Conservation (phyloP, 2,888 invertebrate species). For the Coenonympha glycerion region DNA sequence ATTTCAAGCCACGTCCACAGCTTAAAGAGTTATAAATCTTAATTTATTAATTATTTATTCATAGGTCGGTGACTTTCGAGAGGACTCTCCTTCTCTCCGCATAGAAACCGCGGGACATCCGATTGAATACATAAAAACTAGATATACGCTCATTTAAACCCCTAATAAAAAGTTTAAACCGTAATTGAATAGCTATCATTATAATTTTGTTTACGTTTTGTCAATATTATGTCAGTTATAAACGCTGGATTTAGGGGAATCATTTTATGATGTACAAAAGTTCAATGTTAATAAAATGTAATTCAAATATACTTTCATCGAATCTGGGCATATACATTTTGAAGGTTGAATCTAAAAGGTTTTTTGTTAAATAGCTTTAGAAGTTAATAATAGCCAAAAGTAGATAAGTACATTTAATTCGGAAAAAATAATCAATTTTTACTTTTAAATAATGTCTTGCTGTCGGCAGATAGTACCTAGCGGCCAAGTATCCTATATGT, state of each 20-base stretch:
- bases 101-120: conserved; percentile 38
- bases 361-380: no score
- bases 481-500: no score
- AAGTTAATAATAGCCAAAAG: no score
- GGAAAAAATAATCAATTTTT: no score
- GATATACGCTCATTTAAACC: conserved; percentile 32
- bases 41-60: conserved; percentile 34
- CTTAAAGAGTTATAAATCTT: conserved; percentile 32
- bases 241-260: not conserved
- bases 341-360: no score
- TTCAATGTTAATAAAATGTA: not conserved
- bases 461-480: no score
- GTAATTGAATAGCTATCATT: conserved; percentile 37
- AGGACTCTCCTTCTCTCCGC: conserved; percentile 23
- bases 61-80: conserved; percentile 16
- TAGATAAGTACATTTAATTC: no score
- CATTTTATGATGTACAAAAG: not conserved
- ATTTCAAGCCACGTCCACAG: conserved; percentile 18
- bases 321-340: no score
- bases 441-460: no score
- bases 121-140: conserved; percentile 34
- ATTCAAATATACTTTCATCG: no score
- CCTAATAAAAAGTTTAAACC: conserved; percentile 35
- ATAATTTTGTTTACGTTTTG: conserved; percentile 25
- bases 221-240: conserved; percentile 11